phyloP scores from a whole-genome alignment of 2,888 invertebrate species.

The Drosophila eohydei region DNA sequence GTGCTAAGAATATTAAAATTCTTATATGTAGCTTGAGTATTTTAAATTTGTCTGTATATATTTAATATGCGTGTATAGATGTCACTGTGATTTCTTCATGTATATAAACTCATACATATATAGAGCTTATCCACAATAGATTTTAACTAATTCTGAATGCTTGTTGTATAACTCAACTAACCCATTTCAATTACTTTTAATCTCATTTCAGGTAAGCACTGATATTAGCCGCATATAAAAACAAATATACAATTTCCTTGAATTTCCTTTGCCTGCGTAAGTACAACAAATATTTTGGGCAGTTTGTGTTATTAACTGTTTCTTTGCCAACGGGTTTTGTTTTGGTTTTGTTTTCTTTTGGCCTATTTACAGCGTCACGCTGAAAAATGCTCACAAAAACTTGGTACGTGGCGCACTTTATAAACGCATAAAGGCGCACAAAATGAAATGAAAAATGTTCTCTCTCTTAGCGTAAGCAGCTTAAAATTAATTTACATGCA shows the following conservation, averaged over 20 bases:
- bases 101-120: neutral
- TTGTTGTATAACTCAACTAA: slow-evolving; percentile 9
- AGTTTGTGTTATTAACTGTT: slow-evolving; percentile 10
- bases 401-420: slow-evolving; percentile 35
- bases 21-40: too few species aligned
- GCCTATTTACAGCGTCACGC: slow-evolving; percentile 1
- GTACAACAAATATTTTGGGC: slow-evolving; percentile 34
- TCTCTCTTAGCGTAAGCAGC: slow-evolving; percentile 73
- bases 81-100: neutral
- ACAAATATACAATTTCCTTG: neutral
- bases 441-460: slow-evolving; percentile 69
- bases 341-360: neutral
- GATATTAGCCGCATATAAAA: neutral
- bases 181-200: neutral
- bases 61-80: neutral
- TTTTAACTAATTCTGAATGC: neutral
- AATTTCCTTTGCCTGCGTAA: slow-evolving; percentile 19
- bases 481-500: slow-evolving; percentile 78
- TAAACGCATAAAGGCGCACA: slow-evolving; percentile 35
- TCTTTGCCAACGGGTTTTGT: neutral
- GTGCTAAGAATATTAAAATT: too few species aligned
- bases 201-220: slow-evolving; percentile 65
- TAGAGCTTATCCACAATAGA: too few species aligned
- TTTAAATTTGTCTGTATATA: neutral
- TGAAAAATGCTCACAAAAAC: slow-evolving; percentile 11